Base-by-base conservation (phyloP, 1,140 invertebrate genomes). In the Chionoecetes opilio region DNA sequence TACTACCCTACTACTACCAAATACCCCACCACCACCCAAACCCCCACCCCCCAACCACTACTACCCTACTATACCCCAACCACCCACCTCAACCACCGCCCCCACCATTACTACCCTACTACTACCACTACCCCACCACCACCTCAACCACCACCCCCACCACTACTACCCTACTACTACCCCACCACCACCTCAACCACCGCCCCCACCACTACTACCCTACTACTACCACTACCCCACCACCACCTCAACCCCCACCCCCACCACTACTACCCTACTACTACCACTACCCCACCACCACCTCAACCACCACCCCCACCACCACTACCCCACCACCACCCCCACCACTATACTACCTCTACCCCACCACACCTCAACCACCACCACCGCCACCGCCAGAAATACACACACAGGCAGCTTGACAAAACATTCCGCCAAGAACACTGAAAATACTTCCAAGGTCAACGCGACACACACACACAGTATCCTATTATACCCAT, bases 351-450 rank as follows among this genome's bases (percentile, higher is more conserved):
- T 8, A n/a, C 8, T 26, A 63, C 53, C 53, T 14, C 53, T 21
- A 63, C 53, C 53, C 21, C 53, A 63, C 53, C 53, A 75, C 63
- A n/a, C 21, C 63, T n/a, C 63, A 17, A 75, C 63, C 63, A 75
- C 63, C 63, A n/a, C 63, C 63, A n/a, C 63, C 63, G 21, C 63
- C 63, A n/a, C 63, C 21, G 63, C 63, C 63, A 75, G 63, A 75
- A 75, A 75, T 75, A 75, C 63, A n/a, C 63, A 75, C 21, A 75
- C 21, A 75, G 63, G 63, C 63, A 75, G 63, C 63, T 75, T 21
- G 63, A 75, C 63, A 75, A 75, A 75, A 75, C 63, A 75, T 75
- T 75, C 63, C 63, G 63, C 63, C 63, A 75, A 75, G 63, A 75
- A 75, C 63, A 75, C 63, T 75, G 63, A 75, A 75, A 75, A 75